phyloP scores from a whole-genome alignment of 2,888 invertebrate genomes.

The Linnaemya vulpina region DNA sequence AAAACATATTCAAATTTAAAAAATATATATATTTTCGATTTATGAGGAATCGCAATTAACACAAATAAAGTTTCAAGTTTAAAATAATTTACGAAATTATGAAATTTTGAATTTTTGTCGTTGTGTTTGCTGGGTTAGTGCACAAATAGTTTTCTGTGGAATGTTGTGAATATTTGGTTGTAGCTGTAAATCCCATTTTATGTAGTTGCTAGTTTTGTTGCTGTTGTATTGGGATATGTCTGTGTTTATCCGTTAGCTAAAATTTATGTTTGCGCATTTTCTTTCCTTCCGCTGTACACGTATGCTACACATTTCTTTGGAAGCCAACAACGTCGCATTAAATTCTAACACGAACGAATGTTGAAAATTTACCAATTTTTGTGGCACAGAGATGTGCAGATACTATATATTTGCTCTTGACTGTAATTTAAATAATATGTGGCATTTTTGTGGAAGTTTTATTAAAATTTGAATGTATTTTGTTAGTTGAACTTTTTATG shows the following conservation, averaged over 20 bases:
- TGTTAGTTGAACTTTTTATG: too few species aligned
- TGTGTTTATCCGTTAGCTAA: constrained; percentile 77
- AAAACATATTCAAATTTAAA: too few species aligned
- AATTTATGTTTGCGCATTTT: constrained; percentile 78
- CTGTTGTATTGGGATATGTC: constrained; percentile 60
- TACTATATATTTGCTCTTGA: background rate
- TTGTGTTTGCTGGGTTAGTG: background rate
- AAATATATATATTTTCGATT: too few species aligned
- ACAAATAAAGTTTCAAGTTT: too few species aligned
- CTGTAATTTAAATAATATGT: background rate
- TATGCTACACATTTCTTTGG: constrained; percentile 58
- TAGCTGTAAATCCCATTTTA: constrained; percentile 28
- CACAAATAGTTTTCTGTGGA: constrained; percentile 52
- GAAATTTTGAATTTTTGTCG: background rate
- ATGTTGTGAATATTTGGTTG: constrained; percentile 40
- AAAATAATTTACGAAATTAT: background rate
- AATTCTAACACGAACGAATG: background rate
- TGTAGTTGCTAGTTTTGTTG: constrained; percentile 31
- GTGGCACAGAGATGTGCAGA: background rate
- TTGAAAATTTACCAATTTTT: background rate
- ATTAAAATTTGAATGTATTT: too few species aligned
- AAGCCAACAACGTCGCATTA: constrained; percentile 13
- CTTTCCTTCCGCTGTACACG: constrained; percentile 73
- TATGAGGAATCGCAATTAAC: too few species aligned
- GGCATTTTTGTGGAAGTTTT: too few species aligned